Evolutionary conservation across 1,140 invertebrate genomes (phyloP).

Genomic region (Bursaphelenchus mucronatus): DNA sequence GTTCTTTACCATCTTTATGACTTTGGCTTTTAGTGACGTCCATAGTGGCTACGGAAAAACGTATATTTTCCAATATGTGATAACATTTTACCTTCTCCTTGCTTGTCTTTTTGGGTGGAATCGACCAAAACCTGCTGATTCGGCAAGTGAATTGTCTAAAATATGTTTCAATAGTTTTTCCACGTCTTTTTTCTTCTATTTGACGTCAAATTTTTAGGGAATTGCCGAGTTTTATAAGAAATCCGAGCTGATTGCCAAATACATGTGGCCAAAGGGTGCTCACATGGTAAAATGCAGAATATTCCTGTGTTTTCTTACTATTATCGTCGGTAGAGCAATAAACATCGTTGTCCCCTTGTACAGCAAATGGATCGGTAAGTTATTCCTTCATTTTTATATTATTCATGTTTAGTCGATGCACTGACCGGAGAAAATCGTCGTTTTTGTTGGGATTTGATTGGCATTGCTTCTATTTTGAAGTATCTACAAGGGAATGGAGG

Average conservation of each 20-base stretch:
- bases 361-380: conserved; percentile 75
- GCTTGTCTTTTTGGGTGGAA: not conserved
- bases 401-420: conserved; percentile 45
- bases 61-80: conserved; percentile 11
- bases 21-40: not conserved
- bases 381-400: conserved; percentile 34
- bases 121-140: conserved; percentile 2
- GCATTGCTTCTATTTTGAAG: conserved; percentile 79
- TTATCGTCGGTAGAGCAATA: conserved; percentile 76
- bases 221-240: conserved; percentile 65
- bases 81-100: not conserved
- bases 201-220: too few species aligned
- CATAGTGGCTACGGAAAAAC: conserved; percentile 10
- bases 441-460: conserved; percentile 81
- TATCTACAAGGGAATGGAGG: conserved; percentile 75
- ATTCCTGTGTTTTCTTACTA: conserved; percentile 74
- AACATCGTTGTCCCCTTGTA: conserved; percentile 91
- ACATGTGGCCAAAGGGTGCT: conserved; percentile 87
- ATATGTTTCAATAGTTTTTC: too few species aligned
- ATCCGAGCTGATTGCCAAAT: conserved; percentile 73
- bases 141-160: conserved; percentile 63
- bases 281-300: conserved; percentile 75
- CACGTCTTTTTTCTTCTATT: too few species aligned
- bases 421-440: conserved; percentile 34
- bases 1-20: not conserved